Conservation (phyloP, 2,888 invertebrate genomes). For the Drosophila monieri region DNA sequence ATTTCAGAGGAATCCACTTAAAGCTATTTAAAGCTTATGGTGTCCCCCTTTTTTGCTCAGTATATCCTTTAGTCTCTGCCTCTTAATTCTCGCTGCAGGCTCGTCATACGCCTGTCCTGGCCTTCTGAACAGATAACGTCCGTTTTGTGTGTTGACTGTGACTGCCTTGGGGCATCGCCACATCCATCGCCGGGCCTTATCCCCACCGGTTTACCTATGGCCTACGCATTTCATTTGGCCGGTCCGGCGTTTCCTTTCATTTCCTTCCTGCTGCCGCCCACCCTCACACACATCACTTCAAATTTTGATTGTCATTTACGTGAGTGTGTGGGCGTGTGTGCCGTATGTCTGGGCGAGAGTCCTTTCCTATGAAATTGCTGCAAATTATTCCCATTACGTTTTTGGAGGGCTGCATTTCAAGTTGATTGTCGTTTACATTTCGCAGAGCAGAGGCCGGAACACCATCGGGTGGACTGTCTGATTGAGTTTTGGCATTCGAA, state of each 20-base stretch:
- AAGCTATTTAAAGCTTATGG: not conserved
- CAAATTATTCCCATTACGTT: slow-evolving; percentile 79
- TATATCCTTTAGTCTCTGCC: slow-evolving; percentile 1
- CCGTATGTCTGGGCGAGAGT: slow-evolving; percentile 42
- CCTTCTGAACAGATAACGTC: slow-evolving; percentile 55
- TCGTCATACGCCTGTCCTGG: slow-evolving; percentile 33
- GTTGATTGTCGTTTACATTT: slow-evolving; percentile 77
- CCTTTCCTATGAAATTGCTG: slow-evolving; percentile 73
- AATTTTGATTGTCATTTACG: slow-evolving; percentile 78
- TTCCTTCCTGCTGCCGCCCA: slow-evolving; percentile 19
- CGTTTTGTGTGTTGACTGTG: slow-evolving; percentile 67
- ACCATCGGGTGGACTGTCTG: slow-evolving; percentile 9
- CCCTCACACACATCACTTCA: slow-evolving; percentile 55
- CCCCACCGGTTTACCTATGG: slow-evolving; percentile 31
- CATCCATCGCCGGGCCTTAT: slow-evolving; percentile 14
- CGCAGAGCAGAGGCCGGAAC: slow-evolving; percentile 24
- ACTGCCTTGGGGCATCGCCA: slow-evolving; percentile 69
- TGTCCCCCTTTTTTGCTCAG: slow-evolving; percentile 3
- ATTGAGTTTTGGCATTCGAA: slow-evolving; percentile 32
- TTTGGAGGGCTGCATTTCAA: slow-evolving; percentile 67
- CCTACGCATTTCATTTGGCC: slow-evolving; percentile 73
- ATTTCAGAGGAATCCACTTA: not conserved
- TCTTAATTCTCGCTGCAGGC: slow-evolving; percentile 7
- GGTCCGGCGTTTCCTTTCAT: slow-evolving; percentile 58
- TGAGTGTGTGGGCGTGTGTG: slow-evolving; percentile 48